Evolutionary conservation across 2,113 vertebrate species (phyloP).

Genomic region (Todiramphus chloris): DNA sequence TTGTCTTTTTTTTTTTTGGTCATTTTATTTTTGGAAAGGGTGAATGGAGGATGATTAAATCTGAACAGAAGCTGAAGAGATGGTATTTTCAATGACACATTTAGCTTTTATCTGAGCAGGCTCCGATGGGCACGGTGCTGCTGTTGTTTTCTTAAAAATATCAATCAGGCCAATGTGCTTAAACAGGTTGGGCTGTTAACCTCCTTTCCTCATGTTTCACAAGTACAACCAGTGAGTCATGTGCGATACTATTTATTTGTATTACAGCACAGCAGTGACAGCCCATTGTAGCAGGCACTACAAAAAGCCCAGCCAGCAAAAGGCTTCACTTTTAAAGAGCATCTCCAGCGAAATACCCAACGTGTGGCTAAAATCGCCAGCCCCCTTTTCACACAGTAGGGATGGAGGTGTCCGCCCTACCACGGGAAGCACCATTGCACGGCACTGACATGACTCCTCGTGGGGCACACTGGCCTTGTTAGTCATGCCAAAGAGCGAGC

Average conservation of each 20-base stretch:
- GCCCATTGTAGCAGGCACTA: background rate
- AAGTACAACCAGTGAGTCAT: constrained; percentile 8
- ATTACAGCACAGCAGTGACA: background rate
- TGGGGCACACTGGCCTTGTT: background rate
- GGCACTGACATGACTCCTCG: fast-evolving
- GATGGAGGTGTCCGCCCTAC: background rate
- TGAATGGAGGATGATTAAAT: constrained; percentile 29
- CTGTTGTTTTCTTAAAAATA: constrained; percentile 1
- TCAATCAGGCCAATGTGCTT: background rate
- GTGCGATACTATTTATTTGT: constrained; percentile 2
- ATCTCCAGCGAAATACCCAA: background rate
- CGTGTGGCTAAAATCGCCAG: background rate
- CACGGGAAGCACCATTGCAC: fast-evolving
- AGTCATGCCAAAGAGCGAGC: background rate
- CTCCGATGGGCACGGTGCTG: background rate
- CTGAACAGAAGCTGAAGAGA: background rate
- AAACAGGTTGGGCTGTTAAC: background rate
- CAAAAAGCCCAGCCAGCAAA: background rate
- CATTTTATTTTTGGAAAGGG: constrained; percentile 39
- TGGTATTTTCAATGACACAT: constrained; percentile 36
- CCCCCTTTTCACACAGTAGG: background rate
- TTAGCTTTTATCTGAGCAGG: constrained; percentile 11
- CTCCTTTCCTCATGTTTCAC: constrained; percentile 31
- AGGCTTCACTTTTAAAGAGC: background rate
- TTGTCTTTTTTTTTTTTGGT: background rate